Base-by-base conservation (phyloP, 2,797 vertebrate species). In the Amblyopsis hoosieri region DNA sequence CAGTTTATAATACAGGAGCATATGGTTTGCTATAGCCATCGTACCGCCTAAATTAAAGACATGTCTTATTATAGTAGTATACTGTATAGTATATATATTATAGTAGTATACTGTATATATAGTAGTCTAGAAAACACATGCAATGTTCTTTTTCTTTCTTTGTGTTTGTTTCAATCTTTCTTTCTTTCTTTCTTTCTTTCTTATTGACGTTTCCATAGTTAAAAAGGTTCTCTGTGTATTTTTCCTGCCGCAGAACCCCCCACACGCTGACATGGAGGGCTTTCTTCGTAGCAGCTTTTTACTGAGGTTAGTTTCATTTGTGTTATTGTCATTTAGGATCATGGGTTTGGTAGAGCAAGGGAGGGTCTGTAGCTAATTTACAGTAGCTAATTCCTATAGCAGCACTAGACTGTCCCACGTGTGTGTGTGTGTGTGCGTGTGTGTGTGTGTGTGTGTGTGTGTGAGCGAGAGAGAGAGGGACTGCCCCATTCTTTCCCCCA, bases 251-350 rank as follows among this genome's bases (percentile, higher is more conserved):
- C 82, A 93, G 93, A 94, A 93, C 84, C 89, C 84, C 89, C 93
- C 87, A 90, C 92, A 86, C 87, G 91, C 92, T 89, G 92, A 93
- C 91, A 94, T 94, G 93, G 93, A 94, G 88, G 91, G 91, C 92
- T 94, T 93, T 92, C 93, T 94, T 89, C 92, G 91, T 94, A 94
- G 91, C 93, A 93, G 92, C 93, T 93, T 92, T 93, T 93, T 93
- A 92, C 91, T 93, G 92, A 94, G 93, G 93, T 94, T 89, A 94
- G 93, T 94, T 89, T 84, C 88, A 89, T 92, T 89, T 93, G 78
- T 60, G 78, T 92, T 89, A 87, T 91, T 91, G 85, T 83, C 79
- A 74, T 87, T 76, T 62, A 88, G 86, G 81, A 80, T 78, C 80
- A 80, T 3, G 75, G 83, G 75, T 67, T 1, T 73, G 81, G 87